Evolutionary conservation across 2,113 vertebrate genomes (phyloP), one percentile per base, ranked within the genome.

Genomic region (Melospiza georgiana): DNA sequence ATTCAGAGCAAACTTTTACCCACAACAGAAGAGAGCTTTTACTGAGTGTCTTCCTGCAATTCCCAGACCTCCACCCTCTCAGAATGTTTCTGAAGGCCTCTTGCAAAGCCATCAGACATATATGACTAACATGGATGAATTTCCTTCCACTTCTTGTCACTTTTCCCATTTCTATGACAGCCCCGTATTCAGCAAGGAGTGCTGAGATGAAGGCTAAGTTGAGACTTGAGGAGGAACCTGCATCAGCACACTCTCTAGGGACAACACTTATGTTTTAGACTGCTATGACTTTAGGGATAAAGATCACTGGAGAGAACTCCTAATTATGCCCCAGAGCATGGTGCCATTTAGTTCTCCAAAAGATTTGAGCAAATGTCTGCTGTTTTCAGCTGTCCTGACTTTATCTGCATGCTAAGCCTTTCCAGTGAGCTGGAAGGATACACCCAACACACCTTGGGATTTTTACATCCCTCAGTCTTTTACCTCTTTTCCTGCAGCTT

Each of bases 401-500:
- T 90, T 65, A 78, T 44, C 35, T 80, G 67, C 33, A 21, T 11
- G 17, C 28, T 51, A 30, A 79, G 52, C 27, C n/a, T 66, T 63
- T 73, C 57, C 44, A 85, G 37, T 10, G 8, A 90, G 18, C 33
- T 68, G 33, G 52, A 81, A 87, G 25, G 39, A 71, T 9, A 67
- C 1, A 12, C 6, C 14, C 17, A 65, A 12, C 10, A 62, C 35
- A 27, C 11, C 23, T 1, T 16, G 17, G 27, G n/a, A 52, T 2
- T 21, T 28, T 52, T 43, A 68, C 16, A 24, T 49, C 69, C 19
- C 49, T 80, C 39, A 21, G 30, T 54, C 28, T 90, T 68, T 97
- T 84, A 99, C 99, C 99, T 99, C 97, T 97, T 99, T 99, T 58
- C 98, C 99, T 23, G 98, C 98, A 22, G 96, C 97, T 97, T 98